Evolutionary conservation across 2,888 invertebrate species (phyloP).

Genomic region (Ectropis crepuscularia): DNA sequence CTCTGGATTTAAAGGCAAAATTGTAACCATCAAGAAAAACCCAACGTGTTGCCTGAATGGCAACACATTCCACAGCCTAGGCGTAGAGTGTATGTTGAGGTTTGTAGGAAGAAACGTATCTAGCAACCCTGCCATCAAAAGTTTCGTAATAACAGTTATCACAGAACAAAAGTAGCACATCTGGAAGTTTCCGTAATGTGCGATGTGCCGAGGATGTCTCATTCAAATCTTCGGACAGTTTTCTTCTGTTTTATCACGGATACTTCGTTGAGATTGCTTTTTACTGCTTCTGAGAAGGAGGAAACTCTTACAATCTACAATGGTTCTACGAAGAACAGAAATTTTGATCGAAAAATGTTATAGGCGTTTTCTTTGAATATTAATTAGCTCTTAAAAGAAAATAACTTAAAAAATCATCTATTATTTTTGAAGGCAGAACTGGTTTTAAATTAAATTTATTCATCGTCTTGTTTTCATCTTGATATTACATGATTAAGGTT

Average conservation of each 20-base stretch:
- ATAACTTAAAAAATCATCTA: too few species aligned
- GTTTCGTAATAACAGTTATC: conserved; percentile 65
- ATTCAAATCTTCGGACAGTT: conserved; percentile 53
- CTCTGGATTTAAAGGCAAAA: too few species aligned
- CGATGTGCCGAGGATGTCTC: conserved; percentile 51
- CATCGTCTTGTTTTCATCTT: too few species aligned
- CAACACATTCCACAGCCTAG: too few species aligned
- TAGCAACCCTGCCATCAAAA: conserved; percentile 51
- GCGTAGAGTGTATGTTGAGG: too few species aligned
- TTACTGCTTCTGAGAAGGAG: conserved; percentile 20
- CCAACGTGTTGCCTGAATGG: too few species aligned
- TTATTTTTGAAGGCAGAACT: too few species aligned
- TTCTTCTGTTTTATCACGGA: conserved; percentile 45
- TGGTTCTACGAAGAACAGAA: neutral
- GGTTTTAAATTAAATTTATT: too few species aligned
- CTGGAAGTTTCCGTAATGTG: conserved; percentile 55
- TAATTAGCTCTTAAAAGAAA: neutral
- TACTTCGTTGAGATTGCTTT: conserved; percentile 42
- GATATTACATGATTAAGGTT: too few species aligned
- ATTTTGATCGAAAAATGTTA: conserved; percentile 5
- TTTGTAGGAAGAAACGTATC: too few species aligned
- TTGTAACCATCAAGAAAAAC: too few species aligned
- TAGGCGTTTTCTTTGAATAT: neutral
- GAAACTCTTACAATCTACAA: neutral
- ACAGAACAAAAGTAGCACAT: conserved; percentile 56